These are phyloP conservation scores for Pseudorectes ferrugineus DNA, from an alignment of 2,113 vertebrate genomes.

Conservation along the genomic window DNA sequence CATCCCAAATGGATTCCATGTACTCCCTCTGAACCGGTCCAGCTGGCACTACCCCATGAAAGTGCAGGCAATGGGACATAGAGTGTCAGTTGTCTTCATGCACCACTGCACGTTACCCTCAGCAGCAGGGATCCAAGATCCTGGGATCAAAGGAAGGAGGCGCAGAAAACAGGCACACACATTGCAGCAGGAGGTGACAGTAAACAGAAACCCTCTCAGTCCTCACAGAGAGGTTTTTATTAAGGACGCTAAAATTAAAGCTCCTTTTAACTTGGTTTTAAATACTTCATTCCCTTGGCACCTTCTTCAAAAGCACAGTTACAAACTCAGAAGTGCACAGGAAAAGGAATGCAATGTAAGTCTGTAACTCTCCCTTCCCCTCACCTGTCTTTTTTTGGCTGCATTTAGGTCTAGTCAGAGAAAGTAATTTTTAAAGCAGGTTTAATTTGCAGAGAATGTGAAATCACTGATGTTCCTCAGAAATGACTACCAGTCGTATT, in stretches of 20 bases:
- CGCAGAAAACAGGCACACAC: background rate
- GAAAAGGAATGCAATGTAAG: background rate
- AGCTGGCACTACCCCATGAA: background rate
- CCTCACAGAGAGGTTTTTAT: constrained; percentile 26
- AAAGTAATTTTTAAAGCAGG: background rate
- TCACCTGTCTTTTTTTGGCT: background rate
- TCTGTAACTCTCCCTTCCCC: background rate
- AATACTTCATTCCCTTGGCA: constrained; percentile 18
- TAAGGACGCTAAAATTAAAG: constrained; percentile 30
- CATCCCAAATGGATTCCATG: background rate
- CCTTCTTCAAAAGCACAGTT: constrained; percentile 28
- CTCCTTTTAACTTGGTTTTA: constrained; percentile 35
- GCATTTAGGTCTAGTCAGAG: background rate
- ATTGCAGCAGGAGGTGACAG: constrained; percentile 41
- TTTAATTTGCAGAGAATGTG: background rate
- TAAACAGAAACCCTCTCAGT: constrained; percentile 34
- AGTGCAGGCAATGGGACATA: background rate
- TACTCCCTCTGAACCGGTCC: background rate
- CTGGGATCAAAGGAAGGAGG: constrained; percentile 35
- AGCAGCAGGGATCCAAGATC: constrained; percentile 4
- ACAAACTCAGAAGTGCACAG: background rate
- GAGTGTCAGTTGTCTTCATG: background rate
- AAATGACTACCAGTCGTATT: accelerated
- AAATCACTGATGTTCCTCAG: background rate
- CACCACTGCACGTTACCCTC: background rate